Evolutionary conservation across 2,113 vertebrate species (phyloP), one percentile per base, ranked within the genome.

Genomic region (Phycodurus eques): DNA sequence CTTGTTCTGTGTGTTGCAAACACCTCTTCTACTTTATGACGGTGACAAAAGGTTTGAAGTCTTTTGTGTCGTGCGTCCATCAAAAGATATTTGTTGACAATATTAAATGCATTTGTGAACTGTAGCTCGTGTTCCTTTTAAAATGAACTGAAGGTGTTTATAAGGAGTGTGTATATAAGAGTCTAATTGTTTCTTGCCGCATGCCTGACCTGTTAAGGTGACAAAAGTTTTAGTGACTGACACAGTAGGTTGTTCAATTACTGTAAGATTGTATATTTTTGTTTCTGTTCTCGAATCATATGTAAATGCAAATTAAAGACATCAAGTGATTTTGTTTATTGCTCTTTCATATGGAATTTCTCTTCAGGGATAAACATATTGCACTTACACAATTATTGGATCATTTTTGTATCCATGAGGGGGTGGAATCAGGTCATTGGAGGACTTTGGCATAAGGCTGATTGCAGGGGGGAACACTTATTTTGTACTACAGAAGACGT

Each of bases 151-250:
- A 63, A 74, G 56, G 57, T 39, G 57, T 80, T 76, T 79, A 7
- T 80, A 70, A 74, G 64, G 57, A 39, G 53, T 78, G 73, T 80
- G 10, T 80, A 71, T 14, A 75, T 77, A 81, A 8, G 2, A 31
- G 33, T 54, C 15, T 33, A 5, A n/a, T 31, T 63, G 10, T 61
- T 62, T 75, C 49, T 51, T 19, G 49, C 22, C 31, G 6, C 68
- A 62, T 39, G 56, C 33, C n/a, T 65, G 31, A 12, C 7, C 42
- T 63, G 17, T 68, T 15, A 27, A 22, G 2, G 15, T 61, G 31
- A 8, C 31, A 0, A 8, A 35, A 61, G 59, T 35, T 61, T 61
- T 35, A 9, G 14, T 61, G 31, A 35, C 8, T 33, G n/a, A 66
- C 42, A 22, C 22, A 46, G 5, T 66, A 7, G 46, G 43, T 63